These are phyloP conservation scores for Scalopus aquaticus DNA, from an alignment of 2,113 vertebrate genomes.

Conservation along the genomic window DNA sequence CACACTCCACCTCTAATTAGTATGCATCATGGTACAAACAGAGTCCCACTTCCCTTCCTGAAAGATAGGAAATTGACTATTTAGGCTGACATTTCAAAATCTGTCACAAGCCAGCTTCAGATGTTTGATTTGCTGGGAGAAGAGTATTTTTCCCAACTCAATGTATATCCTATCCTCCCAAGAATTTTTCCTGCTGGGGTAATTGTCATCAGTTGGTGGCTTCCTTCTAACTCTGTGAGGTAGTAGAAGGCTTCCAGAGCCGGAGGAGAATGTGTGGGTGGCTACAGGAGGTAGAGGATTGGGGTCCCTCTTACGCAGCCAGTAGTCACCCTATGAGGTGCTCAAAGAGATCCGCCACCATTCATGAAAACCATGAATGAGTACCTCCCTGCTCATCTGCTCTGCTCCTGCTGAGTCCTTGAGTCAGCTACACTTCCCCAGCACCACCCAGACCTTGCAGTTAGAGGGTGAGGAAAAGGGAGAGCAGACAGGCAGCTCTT, in stretches of 20 bases:
- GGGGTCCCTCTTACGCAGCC: not conserved
- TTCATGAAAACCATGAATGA: not conserved
- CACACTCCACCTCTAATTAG: constrained; percentile 30
- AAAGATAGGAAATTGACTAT: constrained; percentile 56
- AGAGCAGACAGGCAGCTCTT: not conserved
- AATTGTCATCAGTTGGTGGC: not conserved
- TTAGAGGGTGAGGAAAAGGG: not conserved
- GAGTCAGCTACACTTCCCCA: not conserved
- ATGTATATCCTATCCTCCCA: not conserved
- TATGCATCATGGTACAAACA: not conserved
- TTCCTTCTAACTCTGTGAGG: not conserved
- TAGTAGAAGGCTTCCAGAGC: not conserved
- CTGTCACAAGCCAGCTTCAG: constrained; percentile 43
- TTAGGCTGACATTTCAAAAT: constrained; percentile 52
- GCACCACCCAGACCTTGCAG: not conserved
- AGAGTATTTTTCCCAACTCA: not conserved
- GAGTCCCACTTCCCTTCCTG: constrained; percentile 51
- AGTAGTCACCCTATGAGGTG: not conserved
- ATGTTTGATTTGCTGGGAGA: constrained; percentile 24
- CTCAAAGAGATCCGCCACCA: not conserved
- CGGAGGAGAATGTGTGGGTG: not conserved
- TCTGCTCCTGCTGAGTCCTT: not conserved
- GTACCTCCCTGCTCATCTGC: not conserved
- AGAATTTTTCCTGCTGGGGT: not conserved
- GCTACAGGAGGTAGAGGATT: not conserved